Percentiles rank a stretch among this genome's conserved stretches.
Evolutionary conservation across 2,888 invertebrate species (phyloP).

Genomic region (Thera obeliscata): DNA sequence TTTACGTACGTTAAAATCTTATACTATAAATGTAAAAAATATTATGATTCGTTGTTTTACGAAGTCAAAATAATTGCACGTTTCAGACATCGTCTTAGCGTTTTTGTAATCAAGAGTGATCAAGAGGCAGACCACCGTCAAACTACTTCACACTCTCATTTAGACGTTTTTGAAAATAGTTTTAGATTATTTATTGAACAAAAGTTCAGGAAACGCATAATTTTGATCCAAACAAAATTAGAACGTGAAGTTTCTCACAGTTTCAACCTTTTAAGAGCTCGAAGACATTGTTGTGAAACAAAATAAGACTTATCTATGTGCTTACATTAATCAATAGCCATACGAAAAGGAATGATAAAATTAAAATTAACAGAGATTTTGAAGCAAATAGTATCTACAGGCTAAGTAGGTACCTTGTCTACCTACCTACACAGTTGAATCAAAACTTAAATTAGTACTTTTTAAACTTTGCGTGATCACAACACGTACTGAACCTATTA

Average conservation of each 20-base stretch:
- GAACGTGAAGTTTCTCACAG: too few relatives aligned
- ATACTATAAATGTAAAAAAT: conserved; percentile 59
- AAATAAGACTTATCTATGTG: conserved; percentile 2
- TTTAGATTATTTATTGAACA: too few relatives aligned
- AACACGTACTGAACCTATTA: too few relatives aligned
- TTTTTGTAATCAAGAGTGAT: conserved; percentile 1
- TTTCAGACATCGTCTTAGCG: conserved; percentile 1
- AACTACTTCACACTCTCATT: too few relatives aligned
- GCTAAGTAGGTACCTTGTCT: not conserved
- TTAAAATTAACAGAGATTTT: not conserved
- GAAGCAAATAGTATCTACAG: not conserved
- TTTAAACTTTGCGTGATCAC: too few relatives aligned
- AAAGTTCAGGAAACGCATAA: not conserved
- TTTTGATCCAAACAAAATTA: not conserved
- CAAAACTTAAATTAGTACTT: not conserved
- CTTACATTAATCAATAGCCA: conserved; percentile 7
- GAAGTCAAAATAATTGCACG: conserved; percentile 27
- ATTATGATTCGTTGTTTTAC: conserved; percentile 41
- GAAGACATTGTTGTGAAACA: not conserved
- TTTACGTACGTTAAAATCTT: conserved; percentile 69
- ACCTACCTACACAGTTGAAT: not conserved
- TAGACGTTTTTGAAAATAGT: too few relatives aligned
- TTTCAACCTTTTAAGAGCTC: not conserved
- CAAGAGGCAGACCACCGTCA: too few relatives aligned
- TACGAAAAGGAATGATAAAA: conserved; percentile 15